Conservation (phyloP, 1,140 invertebrate species). For the Camponotus pennsylvanicus region DNA sequence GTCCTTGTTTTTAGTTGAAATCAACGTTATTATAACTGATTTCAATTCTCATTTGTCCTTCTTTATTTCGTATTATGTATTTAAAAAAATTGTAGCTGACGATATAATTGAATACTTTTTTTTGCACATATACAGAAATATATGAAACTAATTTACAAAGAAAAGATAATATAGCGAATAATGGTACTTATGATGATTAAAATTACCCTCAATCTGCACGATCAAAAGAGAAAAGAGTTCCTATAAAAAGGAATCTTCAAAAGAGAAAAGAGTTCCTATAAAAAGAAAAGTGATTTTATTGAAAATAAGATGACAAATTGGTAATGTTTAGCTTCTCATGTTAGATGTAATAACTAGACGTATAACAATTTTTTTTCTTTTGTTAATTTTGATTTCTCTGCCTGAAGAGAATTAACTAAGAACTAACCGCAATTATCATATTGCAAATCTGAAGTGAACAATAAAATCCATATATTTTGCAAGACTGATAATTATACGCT, state of each 20-base stretch:
- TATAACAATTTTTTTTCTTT: too few relatives aligned
- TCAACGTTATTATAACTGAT: not conserved
- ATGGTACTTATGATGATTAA: not conserved
- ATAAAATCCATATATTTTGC: conserved; percentile 3
- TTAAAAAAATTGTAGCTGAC: too few relatives aligned
- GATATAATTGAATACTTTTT: not conserved
- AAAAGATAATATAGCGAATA: not conserved
- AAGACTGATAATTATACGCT: conserved; percentile 29
- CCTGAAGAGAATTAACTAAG: not conserved
- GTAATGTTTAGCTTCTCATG: too few relatives aligned
- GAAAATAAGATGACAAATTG: too few relatives aligned
- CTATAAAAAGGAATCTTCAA: too few relatives aligned
- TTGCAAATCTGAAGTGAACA: not conserved
- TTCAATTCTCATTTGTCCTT: not conserved
- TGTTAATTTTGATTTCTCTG: conserved; percentile 4
- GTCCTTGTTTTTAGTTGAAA: conserved; percentile 3
- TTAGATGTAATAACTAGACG: too few relatives aligned
- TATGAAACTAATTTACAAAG: not conserved
- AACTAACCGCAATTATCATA: not conserved
- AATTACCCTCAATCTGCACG: too few relatives aligned
- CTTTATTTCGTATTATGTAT: not conserved
- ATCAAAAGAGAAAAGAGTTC: too few relatives aligned
- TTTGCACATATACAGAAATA: not conserved
- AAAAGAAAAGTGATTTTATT: too few relatives aligned
- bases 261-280: too few relatives aligned